Evolutionary conservation across 2,797 vertebrate genomes (phyloP).

Genomic region (Notoglanidium macrostoma): DNA sequence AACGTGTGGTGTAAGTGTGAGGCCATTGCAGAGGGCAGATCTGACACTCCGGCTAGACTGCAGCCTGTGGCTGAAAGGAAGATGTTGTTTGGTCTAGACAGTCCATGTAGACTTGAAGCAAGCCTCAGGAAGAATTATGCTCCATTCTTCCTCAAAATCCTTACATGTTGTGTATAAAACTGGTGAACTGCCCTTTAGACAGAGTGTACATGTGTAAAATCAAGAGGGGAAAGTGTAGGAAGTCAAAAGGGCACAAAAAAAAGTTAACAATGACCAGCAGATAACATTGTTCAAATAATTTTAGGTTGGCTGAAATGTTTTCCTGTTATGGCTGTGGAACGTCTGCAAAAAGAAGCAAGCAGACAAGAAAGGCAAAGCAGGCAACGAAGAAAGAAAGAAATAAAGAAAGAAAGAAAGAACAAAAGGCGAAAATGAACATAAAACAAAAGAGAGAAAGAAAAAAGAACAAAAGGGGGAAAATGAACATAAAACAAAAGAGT

Average conservation of each 20-base stretch:
- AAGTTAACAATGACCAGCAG: background rate
- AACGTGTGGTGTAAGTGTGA: constrained; percentile 27
- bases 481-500: too few species aligned
- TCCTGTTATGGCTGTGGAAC: background rate
- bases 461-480: too few species aligned
- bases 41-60: constrained; percentile 34
- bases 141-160: background rate
- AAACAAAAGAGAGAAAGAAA: too few species aligned
- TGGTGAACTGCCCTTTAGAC: background rate
- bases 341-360: too few species aligned
- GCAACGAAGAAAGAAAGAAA: too few species aligned
- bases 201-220: background rate
- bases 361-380: too few species aligned
- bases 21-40: constrained; percentile 22
- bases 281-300: background rate
- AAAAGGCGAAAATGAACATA: too few species aligned
- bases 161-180: background rate
- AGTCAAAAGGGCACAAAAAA: background rate
- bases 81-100: background rate
- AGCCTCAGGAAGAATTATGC: background rate
- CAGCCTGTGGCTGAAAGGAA: constrained; percentile 15
- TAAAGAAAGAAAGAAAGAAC: too few species aligned
- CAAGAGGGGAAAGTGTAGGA: background rate
- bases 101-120: background rate
- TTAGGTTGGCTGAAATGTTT: background rate